Evolutionary conservation across 2,797 vertebrate genomes (phyloP), one percentile per base, ranked within the genome.

Genomic region (Trichosurus vulpecula): DNA sequence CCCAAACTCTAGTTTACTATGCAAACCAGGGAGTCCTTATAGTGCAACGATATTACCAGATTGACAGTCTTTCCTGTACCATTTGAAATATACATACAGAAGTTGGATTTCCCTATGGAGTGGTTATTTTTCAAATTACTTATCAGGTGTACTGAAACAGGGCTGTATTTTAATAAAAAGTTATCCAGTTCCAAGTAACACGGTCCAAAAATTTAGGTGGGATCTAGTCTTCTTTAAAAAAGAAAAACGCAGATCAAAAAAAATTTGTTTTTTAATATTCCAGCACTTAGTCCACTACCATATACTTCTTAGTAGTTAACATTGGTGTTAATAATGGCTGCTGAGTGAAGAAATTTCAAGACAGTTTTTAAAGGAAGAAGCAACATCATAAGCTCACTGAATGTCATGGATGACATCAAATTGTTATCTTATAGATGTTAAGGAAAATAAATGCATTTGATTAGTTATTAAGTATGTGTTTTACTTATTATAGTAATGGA

Each of bases 401-500:
- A 27, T 81, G 74, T 55, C 97, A 87, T 97, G 92, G 94, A 66
- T 97, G 91, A 93, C 97, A 96, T 98, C 96, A 97, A 93, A 53
- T 97, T 98, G 98, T 98, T 97, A 98, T 98, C 98, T 98, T 97
- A 61, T 95, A 96, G 95, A 95, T 97, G 52, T 52, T 97, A 96
- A 96, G 96, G 93, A 96, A 97, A 98, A 97, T 94, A 93, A 97
- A 97, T 98, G 95, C 97, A 96, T 98, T 98, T 97, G 97, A 96
- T 97, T 98, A 98, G 97, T 97, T 97, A 97, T 96, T 98, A 98
- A 98, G 57, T 61, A 93, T 97, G 97, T 98, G 97, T 96, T 98
- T 98, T 97, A 98, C 96, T 97, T 98, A 97, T 97, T 98, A 96
- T 96, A 93, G 97, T 96, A 98, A 97, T 98, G 98, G 93, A 96